A percentile compares a stretch with the other conserved stretches of the same genome.
These are phyloP conservation scores for Danio tinwini DNA, from an alignment of 2,797 vertebrate genomes.

Conservation along the genomic window DNA sequence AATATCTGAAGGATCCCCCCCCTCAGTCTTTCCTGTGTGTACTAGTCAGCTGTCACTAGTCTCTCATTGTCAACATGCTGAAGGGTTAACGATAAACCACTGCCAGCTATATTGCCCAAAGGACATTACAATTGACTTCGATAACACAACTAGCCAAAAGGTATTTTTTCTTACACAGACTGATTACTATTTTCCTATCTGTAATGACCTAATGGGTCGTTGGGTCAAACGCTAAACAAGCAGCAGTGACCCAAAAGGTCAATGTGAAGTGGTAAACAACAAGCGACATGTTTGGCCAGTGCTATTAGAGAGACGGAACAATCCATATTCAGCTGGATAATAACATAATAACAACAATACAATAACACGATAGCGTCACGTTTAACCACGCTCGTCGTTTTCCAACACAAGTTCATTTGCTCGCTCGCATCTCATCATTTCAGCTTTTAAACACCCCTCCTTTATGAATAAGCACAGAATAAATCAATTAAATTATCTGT, in stretches of 20 bases:
- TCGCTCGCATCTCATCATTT: not conserved
- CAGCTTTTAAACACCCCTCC: not conserved
- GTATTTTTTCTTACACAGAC: not conserved
- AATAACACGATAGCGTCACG: not conserved
- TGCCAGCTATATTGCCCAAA: conserved; percentile 6
- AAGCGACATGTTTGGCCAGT: not conserved
- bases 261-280: conserved; percentile 26
- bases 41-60: conserved; percentile 36
- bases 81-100: not conserved
- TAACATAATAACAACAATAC: not conserved
- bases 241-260: conserved; percentile 35
- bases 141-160: conserved; percentile 43
- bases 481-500: not conserved
- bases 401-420: not conserved
- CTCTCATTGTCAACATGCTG: conserved; percentile 1
- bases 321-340: not conserved
- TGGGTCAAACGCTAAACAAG: conserved; percentile 65
- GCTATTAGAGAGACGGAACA: not conserved
- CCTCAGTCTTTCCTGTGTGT: not conserved
- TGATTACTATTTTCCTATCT: conserved; percentile 6
- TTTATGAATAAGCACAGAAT: not conserved
- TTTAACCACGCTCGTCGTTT: not conserved
- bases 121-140: not conserved
- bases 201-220: conserved; percentile 61
- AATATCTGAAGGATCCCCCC: not conserved